Evolutionary conservation across 2,888 invertebrate genomes (phyloP).

Genomic region (Bedellia somnulentella): DNA sequence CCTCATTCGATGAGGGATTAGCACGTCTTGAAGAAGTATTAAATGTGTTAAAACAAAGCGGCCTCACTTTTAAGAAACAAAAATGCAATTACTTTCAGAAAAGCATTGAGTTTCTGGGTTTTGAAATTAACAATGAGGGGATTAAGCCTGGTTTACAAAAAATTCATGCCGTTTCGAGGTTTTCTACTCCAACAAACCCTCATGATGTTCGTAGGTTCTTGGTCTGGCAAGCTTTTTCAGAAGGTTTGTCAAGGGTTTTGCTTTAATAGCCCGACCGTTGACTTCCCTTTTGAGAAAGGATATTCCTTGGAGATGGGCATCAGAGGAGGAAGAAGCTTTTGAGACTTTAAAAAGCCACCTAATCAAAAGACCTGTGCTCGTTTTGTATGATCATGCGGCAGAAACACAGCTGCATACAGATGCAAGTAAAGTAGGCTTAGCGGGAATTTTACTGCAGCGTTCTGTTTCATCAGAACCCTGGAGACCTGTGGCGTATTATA

Average conservation of each 20-base stretch:
- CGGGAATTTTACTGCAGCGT: conserved; percentile 16
- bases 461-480: conserved; percentile 4
- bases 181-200: too few species aligned
- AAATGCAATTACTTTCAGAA: too few species aligned
- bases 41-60: too few species aligned
- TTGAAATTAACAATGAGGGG: conserved; percentile 10
- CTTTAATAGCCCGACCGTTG: conserved; percentile 10
- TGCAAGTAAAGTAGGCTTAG: conserved; percentile 16
- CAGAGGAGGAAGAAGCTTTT: conserved; percentile 12
- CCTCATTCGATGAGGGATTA: conserved; percentile 11
- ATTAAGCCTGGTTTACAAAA: conserved; percentile 10
- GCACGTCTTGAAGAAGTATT: conserved; percentile 8
- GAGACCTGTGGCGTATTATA: conserved; percentile 16
- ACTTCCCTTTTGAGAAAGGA: conserved; percentile 12
- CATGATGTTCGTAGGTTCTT: too few species aligned
- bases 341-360: conserved; percentile 11
- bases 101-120: conserved; percentile 13
- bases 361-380: conserved; percentile 12
- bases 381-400: conserved; percentile 12
- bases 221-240: conserved; percentile 13
- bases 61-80: too few species aligned
- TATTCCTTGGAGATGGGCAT: conserved; percentile 8
- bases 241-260: conserved; percentile 12
- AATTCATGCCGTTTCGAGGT: too few species aligned
- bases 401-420: conserved; percentile 19